Evolutionary conservation across 2,888 invertebrate species (phyloP).

Genomic region (Yponomeuta cagnagella): DNA sequence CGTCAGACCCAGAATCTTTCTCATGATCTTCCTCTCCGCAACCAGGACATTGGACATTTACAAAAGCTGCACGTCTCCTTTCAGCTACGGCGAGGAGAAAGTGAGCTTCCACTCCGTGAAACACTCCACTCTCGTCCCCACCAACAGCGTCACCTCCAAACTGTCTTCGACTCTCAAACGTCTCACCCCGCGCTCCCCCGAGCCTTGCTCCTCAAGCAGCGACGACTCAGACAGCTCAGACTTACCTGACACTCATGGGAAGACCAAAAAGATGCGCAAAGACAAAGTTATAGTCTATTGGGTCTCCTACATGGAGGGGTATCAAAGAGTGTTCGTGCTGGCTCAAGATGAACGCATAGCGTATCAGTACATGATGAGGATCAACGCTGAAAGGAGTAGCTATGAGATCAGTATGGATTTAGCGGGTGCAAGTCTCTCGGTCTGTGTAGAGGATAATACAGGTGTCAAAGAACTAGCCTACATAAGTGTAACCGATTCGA

Average conservation of each 20-base stretch:
- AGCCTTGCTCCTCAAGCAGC: constrained; percentile 75
- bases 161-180: constrained; percentile 72
- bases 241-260: constrained; percentile 59
- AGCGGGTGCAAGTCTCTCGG: constrained; percentile 80
- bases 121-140: constrained; percentile 63
- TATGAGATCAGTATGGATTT: constrained; percentile 82
- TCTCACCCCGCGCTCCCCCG: constrained; percentile 68
- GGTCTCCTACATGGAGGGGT: constrained; percentile 85
- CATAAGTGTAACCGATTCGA: constrained; percentile 79
- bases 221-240: constrained; percentile 74
- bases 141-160: constrained; percentile 70
- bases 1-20: too few relatives aligned
- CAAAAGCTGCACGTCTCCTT: constrained; percentile 17
- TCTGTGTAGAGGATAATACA: constrained; percentile 61
- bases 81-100: constrained; percentile 80
- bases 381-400: constrained; percentile 81
- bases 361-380: constrained; percentile 72
- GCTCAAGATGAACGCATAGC: constrained; percentile 85
- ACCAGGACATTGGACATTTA: too few relatives aligned
- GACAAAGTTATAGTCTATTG: constrained; percentile 87
- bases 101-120: constrained; percentile 83
- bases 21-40: too few relatives aligned
- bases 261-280: constrained; percentile 79
- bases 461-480: constrained; percentile 80
- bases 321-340: constrained; percentile 83